Evolutionary conservation across 2,797 vertebrate species (phyloP).

Genomic region (Eptatretus atami): DNA sequence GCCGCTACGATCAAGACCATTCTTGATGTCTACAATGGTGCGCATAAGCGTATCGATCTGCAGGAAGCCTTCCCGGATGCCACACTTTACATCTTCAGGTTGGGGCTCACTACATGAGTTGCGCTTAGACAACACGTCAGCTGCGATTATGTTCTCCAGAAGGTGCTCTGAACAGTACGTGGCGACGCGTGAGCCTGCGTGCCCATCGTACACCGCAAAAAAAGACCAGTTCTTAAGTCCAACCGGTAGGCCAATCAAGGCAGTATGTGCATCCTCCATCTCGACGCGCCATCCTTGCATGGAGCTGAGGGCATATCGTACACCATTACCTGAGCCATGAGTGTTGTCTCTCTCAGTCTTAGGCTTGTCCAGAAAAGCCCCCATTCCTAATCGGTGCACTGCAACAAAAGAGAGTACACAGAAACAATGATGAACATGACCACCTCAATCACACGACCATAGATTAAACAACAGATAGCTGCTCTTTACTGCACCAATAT

Average conservation of each 20-base stretch:
- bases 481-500: no score
- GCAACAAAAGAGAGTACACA: no score
- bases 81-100: slow-evolving; percentile 53
- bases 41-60: slow-evolving; percentile 94
- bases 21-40: slow-evolving; percentile 80
- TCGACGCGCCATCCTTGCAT: slow-evolving; percentile 99
- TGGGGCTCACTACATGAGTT: slow-evolving; percentile 26
- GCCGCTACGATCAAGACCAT: slow-evolving; percentile 92
- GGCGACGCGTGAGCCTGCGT: slow-evolving; percentile 76
- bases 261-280: slow-evolving; percentile 96
- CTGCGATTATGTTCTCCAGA: slow-evolving; percentile 63
- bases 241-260: slow-evolving; percentile 55
- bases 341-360: slow-evolving; percentile 91
- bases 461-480: no score
- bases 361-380: slow-evolving; percentile 97
- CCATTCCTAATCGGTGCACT: slow-evolving; percentile 30
- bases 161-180: slow-evolving; percentile 88
- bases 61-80: slow-evolving; percentile 79
- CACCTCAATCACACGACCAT: no score
- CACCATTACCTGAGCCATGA: slow-evolving; percentile 57
- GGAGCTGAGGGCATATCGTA: slow-evolving; percentile 76
- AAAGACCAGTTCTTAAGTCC: slow-evolving; percentile 84
- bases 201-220: slow-evolving; percentile 87
- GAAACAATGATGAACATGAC: no score
- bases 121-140: slow-evolving; percentile 36